These are phyloP conservation scores for Petromus typicus DNA, from an alignment of 2,113 vertebrate species.

Conservation along the genomic window DNA sequence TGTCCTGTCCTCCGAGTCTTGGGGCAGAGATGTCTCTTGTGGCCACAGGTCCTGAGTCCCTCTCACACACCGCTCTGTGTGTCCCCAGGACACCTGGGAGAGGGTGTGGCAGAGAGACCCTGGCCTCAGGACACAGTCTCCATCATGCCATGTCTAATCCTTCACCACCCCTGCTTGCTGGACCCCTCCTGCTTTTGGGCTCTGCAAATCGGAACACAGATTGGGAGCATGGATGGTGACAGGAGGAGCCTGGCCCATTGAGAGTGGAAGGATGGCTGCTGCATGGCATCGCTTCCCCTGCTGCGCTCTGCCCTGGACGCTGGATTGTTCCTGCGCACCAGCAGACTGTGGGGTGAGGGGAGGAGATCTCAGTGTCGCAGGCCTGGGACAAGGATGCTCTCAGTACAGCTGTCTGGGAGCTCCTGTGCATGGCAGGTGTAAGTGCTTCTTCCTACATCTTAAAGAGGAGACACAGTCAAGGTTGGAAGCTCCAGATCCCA, in stretches of 20 bases:
- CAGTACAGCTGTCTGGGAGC: no score
- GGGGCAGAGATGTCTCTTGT: neutral
- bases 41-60: no score
- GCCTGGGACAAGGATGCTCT: no score
- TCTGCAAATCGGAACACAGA: neutral
- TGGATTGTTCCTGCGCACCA: no score
- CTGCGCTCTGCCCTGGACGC: neutral
- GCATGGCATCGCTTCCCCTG: neutral
- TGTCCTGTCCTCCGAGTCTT: neutral
- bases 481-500: no score
- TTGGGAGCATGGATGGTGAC: neutral
- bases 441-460: no score
- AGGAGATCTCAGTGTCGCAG: no score
- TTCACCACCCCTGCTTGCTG: no score
- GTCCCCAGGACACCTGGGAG: neutral
- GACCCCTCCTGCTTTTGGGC: neutral
- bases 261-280: no score
- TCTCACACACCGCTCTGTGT: neutral
- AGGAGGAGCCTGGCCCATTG: neutral
- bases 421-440: no score
- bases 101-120: accelerated
- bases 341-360: neutral
- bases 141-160: neutral
- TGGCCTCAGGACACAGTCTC: neutral
- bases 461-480: no score